Evolutionary conservation across 1,140 invertebrate species (phyloP), one percentile per base, ranked within the genome.

Genomic region (Eriocheir sinensis): DNA sequence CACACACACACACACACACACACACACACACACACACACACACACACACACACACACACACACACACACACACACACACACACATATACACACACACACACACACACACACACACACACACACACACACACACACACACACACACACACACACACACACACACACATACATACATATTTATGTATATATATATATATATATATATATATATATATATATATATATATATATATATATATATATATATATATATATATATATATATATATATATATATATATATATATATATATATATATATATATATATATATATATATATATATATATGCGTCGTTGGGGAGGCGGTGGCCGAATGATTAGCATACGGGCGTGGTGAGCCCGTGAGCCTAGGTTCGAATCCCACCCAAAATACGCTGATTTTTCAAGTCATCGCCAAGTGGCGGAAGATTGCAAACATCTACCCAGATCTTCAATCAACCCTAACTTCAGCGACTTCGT

Each of bases 221-320:
- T 89, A 89, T 48, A 89, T 89, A 41, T 48, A 89, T 89, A 89
- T 48, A 89, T 48, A 89, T 48, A 41, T 89, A 89, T 89, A 89
- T 89, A 89, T 48, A 89, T 41, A 89, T 89, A 89, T 89, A 89
- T 48, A 89, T 89, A 89, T 48, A 89, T 89, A 89, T 48, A 89
- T 89, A 89, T n/a, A 89, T 48, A 89, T 48, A 89, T n/a, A 89
- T 48, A 89, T 3, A 89, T 48, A 89, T 89, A 41, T 89, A 89
- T 89, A 41, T 89, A 41, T 89, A 89, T 89, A 89, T 89, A 89
- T 89, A 89, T 89, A 41, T 89, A 89, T 89, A 89, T 89, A 89
- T 89, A 89, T 89, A 89, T 89, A 89, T 89, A 89, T 89, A 89
- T 89, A 89, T 89, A 89, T 89, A 89, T 41, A 89, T 41, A 89